Evolutionary conservation across 2,888 invertebrate genomes (phyloP), one percentile per base, ranked within the genome.

Genomic region (Apodemia zela): DNA sequence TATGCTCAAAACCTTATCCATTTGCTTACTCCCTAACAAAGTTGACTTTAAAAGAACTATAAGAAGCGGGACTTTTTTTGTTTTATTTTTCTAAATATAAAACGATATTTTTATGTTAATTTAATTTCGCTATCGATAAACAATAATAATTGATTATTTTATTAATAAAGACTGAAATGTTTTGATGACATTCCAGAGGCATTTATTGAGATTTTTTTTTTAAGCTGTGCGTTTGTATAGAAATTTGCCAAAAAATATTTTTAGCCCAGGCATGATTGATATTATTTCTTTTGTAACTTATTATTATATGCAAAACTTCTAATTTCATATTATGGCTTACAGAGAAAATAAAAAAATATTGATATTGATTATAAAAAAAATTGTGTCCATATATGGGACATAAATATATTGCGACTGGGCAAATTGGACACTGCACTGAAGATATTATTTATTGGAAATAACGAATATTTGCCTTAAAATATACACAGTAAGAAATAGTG

Each of bases 181-280:
- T 68, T 73, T 64, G 61, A 38, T 13, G 13, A 79, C 84, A 85
- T 85, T 85, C 85, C 85, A 71, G 63, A 69, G 69, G 83, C 82
- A 81, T 84, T 82, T 38, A 38, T 80, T 72, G 57, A 45, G 42
- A 60, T 62, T 64, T 63, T 63, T 61, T 7, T 11, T 57, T 18
- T 33, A 33, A 33, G 4, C 4, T 3, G 33, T 33, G 33, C 33
- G 33, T 33, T 33, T 38, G n/a, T 17, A 59, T 57, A n/a, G 33
- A 38, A 17, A 38, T 35, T 59, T 35, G 38, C 18, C 59, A 59
- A 38, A 35, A n/a, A 59, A 59, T 5, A 18, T 10, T 33, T 33
- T 8, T 33, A 33, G 10, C 33, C 1, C 33, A 33, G 33, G 33
- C 33, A 33, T 33, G 8, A 33, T 33, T 33, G 33, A 33, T 33